Evolutionary conservation across 2,888 invertebrate species (phyloP).

Genomic region (Acleris sparsana): DNA sequence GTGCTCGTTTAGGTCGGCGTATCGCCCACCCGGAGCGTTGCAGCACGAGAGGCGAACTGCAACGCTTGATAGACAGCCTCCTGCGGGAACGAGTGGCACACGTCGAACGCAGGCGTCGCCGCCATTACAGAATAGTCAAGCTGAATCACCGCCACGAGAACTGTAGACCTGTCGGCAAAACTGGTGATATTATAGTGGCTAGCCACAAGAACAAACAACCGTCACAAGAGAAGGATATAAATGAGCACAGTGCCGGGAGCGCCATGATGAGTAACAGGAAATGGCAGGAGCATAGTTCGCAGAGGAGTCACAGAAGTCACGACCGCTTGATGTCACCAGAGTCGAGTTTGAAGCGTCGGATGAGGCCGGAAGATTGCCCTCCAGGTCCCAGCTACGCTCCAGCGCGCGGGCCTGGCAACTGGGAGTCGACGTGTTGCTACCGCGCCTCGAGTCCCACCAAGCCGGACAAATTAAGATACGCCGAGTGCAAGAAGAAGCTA

Average conservation of each 20-base stretch:
- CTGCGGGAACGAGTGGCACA: conserved; percentile 74
- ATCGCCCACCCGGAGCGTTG: conserved; percentile 61
- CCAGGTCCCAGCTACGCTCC: conserved; percentile 68
- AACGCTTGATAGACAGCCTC: conserved; percentile 71
- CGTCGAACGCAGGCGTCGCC: conserved; percentile 70
- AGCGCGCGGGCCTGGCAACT: conserved; percentile 49
- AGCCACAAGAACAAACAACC: conserved; percentile 69
- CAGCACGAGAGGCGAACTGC: conserved; percentile 67
- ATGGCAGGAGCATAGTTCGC: conserved; percentile 50
- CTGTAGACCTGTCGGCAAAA: conserved; percentile 71
- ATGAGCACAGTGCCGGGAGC: conserved; percentile 59
- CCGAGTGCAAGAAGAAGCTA: conserved; percentile 38
- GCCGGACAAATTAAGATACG: conserved; percentile 42
- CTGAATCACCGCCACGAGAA: conserved; percentile 73
- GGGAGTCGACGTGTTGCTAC: conserved; percentile 68
- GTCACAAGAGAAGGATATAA: conserved; percentile 55
- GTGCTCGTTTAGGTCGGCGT: conserved; percentile 67
- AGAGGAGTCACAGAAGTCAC: conserved; percentile 57
- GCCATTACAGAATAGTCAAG: conserved; percentile 78
- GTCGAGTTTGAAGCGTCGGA: conserved; percentile 46
- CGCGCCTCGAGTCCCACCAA: conserved; percentile 55
- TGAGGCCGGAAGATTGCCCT: conserved; percentile 55
- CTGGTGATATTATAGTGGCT: conserved; percentile 77
- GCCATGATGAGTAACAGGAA: conserved; percentile 51
- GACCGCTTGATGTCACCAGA: conserved; percentile 55